Percentiles rank a stretch among this genome's conserved stretches.
phyloP scores from a whole-genome alignment of 2,113 vertebrate species.

The Chionis minor region DNA sequence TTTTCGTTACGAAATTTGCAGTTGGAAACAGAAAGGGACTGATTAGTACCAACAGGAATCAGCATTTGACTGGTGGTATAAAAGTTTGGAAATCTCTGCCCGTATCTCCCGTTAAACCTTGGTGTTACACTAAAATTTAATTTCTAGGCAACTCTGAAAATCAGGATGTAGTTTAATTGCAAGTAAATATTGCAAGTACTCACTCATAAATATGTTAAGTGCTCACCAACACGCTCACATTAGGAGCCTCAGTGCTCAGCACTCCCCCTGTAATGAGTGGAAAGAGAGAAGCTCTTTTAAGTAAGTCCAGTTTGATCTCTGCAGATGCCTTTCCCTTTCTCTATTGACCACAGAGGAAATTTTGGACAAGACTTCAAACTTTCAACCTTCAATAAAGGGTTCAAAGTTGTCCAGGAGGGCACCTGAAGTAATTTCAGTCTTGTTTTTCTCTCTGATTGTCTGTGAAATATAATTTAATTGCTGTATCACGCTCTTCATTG shows the following conservation, averaged over 20 bases:
- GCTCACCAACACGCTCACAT: not conserved
- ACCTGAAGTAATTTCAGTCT: not conserved
- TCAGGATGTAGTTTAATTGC: not conserved
- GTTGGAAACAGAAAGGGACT: not conserved
- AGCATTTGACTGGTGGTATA: not conserved
- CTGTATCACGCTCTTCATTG: not conserved
- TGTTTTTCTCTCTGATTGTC: not conserved
- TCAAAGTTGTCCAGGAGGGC: not conserved
- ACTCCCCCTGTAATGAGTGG: accelerated
- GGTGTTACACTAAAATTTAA: not conserved
- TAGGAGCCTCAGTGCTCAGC: not conserved
- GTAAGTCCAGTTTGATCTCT: not conserved
- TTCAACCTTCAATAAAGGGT: not conserved
- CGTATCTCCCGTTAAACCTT: not conserved
- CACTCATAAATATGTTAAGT: not conserved
- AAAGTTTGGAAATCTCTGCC: not conserved
- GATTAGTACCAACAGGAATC: not conserved
- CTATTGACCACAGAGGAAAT: not conserved
- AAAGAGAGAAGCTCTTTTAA: not conserved
- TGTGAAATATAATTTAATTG: not conserved
- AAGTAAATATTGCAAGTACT: not conserved
- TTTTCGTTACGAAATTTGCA: not conserved
- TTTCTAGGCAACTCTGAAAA: not conserved
- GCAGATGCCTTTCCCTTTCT: not conserved
- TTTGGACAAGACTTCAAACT: not conserved